Conservation (phyloP, 2,113 vertebrate genomes). For the Tympanuchus pallidicinctus region DNA sequence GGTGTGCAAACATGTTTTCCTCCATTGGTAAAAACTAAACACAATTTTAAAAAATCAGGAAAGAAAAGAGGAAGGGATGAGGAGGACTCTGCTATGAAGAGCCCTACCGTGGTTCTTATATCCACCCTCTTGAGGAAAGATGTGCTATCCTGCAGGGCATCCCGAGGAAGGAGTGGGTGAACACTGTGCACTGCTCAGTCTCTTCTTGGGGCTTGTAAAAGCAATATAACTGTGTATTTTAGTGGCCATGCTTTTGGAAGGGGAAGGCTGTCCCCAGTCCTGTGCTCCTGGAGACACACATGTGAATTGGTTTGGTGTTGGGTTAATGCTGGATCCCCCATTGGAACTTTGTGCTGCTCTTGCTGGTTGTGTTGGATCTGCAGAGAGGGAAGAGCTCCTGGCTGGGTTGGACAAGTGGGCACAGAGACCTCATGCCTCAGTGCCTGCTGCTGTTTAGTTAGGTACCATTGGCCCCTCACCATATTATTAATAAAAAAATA, state of each 20-base stretch:
- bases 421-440: neutral
- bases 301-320: neutral
- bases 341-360: neutral
- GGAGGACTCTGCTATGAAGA: neutral
- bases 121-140: neutral
- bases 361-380: neutral
- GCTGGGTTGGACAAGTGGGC: neutral
- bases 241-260: neutral
- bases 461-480: neutral
- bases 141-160: accelerated
- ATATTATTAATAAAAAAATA: neutral
- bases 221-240: neutral
- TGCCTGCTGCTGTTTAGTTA: neutral
- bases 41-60: no score
- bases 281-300: accelerated
- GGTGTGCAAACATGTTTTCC: accelerated
- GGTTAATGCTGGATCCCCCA: neutral
- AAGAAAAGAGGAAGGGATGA: neutral
- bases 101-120: neutral
- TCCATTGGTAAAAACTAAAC: accelerated
- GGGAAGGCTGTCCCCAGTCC: neutral
- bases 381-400: neutral
- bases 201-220: accelerated
- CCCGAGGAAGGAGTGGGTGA: neutral
- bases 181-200: accelerated